Evolutionary conservation across 2,888 invertebrate species (phyloP), one percentile per base, ranked within the genome.

Genomic region (Archips xylosteana): DNA sequence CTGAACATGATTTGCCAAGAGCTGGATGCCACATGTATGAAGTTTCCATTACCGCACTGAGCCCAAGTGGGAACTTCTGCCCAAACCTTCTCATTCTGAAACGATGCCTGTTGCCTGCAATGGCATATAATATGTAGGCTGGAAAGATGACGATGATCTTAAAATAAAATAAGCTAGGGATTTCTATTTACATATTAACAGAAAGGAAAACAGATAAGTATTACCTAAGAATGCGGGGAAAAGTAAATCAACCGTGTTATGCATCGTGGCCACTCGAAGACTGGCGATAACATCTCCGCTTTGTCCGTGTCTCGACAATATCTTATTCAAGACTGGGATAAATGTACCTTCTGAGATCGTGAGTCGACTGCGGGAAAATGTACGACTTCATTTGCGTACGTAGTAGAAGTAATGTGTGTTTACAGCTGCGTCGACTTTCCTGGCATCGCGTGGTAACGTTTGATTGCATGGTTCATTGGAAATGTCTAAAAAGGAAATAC

Each of bases 281-380:
- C 63, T 69, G 51, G 75, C 72, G 87, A 89, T 88, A 87, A 84
- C 82, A 87, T 87, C 85, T 75, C 76, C 80, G 79, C 83, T 88
- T 86, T 87, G 86, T 88, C 68, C 81, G 77, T 82, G 87, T 86
- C 87, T 76, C 70, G 76, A 71, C 76, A 71, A 78, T 78, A 76
- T 71, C 76, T 78, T 81, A 80, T 81, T 82, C 78, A 73, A 76
- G 81, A 82, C 82, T 82, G 67, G 80, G 82, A 89, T 83, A 85
- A 82, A 87, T 89, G 83, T 82, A 77, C 78, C 75, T 74, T 61
- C 23, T 6, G 70, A 76, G 77, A 74, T 79, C 87, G 88, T 88
- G 89, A 82, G 84, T 78, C 70, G 87, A 86, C 66, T 78, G 32
- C 76, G 51, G 61, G 61, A 72, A 85, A 79, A 66, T 70, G 51